A percentile compares a stretch with the other conserved stretches of the same genome.
phyloP scores from a whole-genome alignment of 2,113 vertebrate genomes.

The Amblyopsis rosae region DNA sequence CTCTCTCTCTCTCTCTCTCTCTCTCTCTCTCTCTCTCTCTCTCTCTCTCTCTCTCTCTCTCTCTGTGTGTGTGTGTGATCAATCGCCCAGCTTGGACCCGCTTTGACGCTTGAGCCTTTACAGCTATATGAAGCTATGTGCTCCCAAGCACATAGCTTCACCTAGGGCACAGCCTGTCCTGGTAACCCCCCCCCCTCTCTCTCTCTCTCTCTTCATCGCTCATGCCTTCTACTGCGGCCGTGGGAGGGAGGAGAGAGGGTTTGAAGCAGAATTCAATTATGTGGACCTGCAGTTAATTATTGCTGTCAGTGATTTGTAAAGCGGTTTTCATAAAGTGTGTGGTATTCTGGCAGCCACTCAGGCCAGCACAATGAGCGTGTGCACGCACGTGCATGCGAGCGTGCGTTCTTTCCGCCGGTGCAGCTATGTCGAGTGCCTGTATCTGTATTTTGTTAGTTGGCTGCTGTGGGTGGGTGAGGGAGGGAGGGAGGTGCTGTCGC shows the following conservation, averaged over 20 bases:
- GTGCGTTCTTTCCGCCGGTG: slow-evolving; percentile 40
- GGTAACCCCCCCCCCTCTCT: slow-evolving; percentile 50
- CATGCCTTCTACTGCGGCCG: slow-evolving; percentile 45
- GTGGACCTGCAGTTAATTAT: slow-evolving; percentile 73
- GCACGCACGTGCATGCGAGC: slow-evolving; percentile 21
- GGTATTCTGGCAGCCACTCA: slow-evolving; percentile 62
- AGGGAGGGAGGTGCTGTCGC: not conserved
- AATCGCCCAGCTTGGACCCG: slow-evolving; percentile 6
- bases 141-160: slow-evolving; percentile 65
- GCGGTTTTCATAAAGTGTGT: slow-evolving; percentile 67
- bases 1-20: no score
- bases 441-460: slow-evolving; percentile 37
- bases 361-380: slow-evolving; percentile 51
- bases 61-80: not conserved
- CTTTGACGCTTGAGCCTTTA: slow-evolving; percentile 29
- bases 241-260: slow-evolving; percentile 34
- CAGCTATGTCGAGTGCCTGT: slow-evolving; percentile 37
- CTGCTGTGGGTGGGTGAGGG: slow-evolving; percentile 17
- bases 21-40: no score
- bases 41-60: no score
- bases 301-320: slow-evolving; percentile 72
- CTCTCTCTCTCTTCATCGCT: slow-evolving; percentile 31
- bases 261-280: slow-evolving; percentile 66
- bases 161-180: slow-evolving; percentile 48
- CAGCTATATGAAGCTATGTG: no score